phyloP scores from a whole-genome alignment of 2,888 invertebrate genomes.

The Amiota minor region DNA sequence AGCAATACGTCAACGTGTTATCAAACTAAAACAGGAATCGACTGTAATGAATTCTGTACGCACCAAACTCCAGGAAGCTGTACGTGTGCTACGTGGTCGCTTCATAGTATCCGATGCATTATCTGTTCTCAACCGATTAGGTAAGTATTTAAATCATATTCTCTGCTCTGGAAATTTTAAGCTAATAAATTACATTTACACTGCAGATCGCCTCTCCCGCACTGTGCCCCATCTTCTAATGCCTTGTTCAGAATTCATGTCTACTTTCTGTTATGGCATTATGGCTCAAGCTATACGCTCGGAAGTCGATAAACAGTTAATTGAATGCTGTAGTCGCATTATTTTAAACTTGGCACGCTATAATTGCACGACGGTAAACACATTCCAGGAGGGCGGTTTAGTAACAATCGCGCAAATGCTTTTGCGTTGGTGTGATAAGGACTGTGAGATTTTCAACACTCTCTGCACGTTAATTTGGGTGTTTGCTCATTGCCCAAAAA shows the following conservation, averaged over 20 bases:
- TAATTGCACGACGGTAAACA: slow-evolving; percentile 76
- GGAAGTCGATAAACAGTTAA: slow-evolving; percentile 72
- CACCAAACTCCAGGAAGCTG: slow-evolving; percentile 64
- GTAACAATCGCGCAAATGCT: slow-evolving; percentile 79
- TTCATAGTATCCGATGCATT: slow-evolving; percentile 68
- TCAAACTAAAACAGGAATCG: slow-evolving; percentile 55
- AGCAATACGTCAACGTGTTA: slow-evolving; percentile 62
- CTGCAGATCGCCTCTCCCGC: slow-evolving; percentile 70
- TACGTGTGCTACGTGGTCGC: slow-evolving; percentile 67
- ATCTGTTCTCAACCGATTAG: slow-evolving; percentile 65
- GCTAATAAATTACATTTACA: neutral
- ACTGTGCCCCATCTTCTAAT: slow-evolving; percentile 71
- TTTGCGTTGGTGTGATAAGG: slow-evolving; percentile 80
- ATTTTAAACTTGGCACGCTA: slow-evolving; percentile 81
- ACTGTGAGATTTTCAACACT: slow-evolving; percentile 78
- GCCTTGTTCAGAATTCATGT: slow-evolving; percentile 70
- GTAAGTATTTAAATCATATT: slow-evolving; percentile 50
- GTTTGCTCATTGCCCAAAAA: slow-evolving; percentile 74
- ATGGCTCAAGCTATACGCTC: slow-evolving; percentile 74
- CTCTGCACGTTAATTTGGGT: slow-evolving; percentile 81
- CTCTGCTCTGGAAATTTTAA: neutral
- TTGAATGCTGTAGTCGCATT: slow-evolving; percentile 74
- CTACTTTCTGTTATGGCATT: slow-evolving; percentile 72
- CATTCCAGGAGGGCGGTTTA: slow-evolving; percentile 78
- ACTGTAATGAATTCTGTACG: slow-evolving; percentile 62